A percentile compares a stretch with the other conserved stretches of the same genome.
phyloP scores from a whole-genome alignment of 2,888 invertebrate genomes.

The Aleiodes testaceus region DNA sequence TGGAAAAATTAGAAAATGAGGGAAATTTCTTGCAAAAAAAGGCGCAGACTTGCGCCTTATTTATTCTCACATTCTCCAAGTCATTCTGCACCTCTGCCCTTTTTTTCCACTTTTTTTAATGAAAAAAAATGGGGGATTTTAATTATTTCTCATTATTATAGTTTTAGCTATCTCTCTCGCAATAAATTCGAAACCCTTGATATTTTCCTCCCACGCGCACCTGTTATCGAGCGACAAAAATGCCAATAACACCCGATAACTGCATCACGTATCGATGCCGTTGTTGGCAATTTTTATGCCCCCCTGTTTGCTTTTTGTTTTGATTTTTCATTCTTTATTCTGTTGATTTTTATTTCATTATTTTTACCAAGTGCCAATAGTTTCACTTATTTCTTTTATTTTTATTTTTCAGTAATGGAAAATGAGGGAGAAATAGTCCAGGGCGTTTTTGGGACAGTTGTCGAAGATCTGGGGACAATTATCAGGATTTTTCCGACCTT shows the following conservation, averaged over 20 bases:
- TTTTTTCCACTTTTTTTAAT: no score
- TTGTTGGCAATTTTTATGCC: constrained; percentile 60
- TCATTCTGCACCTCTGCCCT: no score
- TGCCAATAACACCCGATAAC: constrained; percentile 68
- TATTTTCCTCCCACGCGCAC: constrained; percentile 56
- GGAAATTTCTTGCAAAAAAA: no score
- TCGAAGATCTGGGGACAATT: constrained; percentile 75
- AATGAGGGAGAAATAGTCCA: constrained; percentile 75
- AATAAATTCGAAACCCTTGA: constrained; percentile 58
- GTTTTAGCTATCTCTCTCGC: neutral
- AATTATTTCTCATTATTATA: neutral
- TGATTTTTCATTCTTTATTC: constrained; percentile 17
- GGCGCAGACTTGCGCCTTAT: no score
- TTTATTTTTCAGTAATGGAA: constrained; percentile 17
- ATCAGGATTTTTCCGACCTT: constrained; percentile 57
- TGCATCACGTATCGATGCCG: constrained; percentile 62
- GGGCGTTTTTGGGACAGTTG: constrained; percentile 76
- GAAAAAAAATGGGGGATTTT: no score
- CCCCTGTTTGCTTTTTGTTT: constrained; percentile 34
- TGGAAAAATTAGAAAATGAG: no score
- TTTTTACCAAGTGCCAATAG: constrained; percentile 31
- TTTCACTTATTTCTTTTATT: neutral
- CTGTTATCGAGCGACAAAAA: constrained; percentile 67
- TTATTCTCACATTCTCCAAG: no score
- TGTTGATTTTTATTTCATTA: constrained; percentile 35